These are phyloP conservation scores for Amphipyra tragopoginis DNA, from an alignment of 2,888 invertebrate genomes.

Conservation along the genomic window DNA sequence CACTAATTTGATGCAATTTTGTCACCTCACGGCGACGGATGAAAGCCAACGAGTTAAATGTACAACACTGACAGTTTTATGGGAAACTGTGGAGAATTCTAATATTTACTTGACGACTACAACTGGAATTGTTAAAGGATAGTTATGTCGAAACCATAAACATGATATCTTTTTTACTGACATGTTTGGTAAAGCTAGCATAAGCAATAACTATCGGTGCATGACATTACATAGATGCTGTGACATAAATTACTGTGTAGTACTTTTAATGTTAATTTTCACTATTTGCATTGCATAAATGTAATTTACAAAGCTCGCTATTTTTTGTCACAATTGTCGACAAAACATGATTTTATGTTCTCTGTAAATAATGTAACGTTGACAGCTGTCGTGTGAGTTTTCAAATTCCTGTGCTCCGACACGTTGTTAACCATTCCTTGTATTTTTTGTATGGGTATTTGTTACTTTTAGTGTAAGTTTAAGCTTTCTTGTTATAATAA, in stretches of 20 bases:
- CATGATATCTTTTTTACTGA: background rate
- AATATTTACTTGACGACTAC: constrained; percentile 4
- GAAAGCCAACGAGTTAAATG: background rate
- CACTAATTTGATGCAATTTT: constrained; percentile 6
- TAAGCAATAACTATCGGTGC: constrained; percentile 10
- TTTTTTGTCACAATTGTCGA: constrained; percentile 14
- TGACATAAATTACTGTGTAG: constrained; percentile 15
- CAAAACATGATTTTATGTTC: constrained; percentile 7
- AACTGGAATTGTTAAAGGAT: background rate
- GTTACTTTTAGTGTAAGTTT: background rate
- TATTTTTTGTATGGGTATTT: background rate
- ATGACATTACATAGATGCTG: constrained; percentile 26
- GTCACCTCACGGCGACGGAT: constrained; percentile 7
- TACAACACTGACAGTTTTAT: constrained; percentile 1
- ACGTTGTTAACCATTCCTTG: background rate
- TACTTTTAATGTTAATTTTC: constrained; percentile 19
- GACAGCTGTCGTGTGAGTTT: constrained; percentile 18
- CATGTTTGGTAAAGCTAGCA: constrained; percentile 5
- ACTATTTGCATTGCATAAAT: constrained; percentile 20
- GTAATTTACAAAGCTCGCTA: constrained; percentile 15
- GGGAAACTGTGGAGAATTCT: constrained; percentile 12
- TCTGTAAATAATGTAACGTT: constrained; percentile 1
- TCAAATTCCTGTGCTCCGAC: background rate
- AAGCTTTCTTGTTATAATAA: constrained; percentile 2
- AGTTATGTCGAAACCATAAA: constrained; percentile 3